Percentiles rank a stretch among this genome's conserved stretches.
Evolutionary conservation across 2,888 invertebrate genomes (phyloP).

Genomic region (Chymomyza amoena): DNA sequence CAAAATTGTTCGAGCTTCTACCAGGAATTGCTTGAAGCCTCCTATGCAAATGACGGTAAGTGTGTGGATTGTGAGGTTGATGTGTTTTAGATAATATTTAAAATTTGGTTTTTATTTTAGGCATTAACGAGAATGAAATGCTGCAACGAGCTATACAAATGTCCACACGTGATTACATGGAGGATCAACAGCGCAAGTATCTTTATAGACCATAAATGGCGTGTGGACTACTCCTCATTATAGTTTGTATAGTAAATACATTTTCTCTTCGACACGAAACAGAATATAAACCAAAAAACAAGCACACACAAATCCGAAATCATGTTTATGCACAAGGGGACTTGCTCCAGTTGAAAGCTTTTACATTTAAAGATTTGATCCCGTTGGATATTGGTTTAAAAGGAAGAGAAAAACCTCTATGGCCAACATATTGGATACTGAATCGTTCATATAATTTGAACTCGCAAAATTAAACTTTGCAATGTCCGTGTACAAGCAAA

Average conservation of each 20-base stretch:
- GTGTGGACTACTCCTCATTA: neutral
- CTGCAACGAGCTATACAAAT: conserved; percentile 78
- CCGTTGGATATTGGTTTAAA: neutral
- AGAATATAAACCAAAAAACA: conserved; percentile 36
- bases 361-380: neutral
- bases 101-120: conserved; percentile 20
- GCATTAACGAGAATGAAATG: conserved; percentile 77
- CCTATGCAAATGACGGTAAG: conserved; percentile 77
- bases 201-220: conserved; percentile 68
- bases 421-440: no score
- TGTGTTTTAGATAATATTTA: neutral
- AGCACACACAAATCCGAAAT: neutral
- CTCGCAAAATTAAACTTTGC: conserved; percentile 1
- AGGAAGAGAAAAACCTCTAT: no score
- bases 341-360: neutral
- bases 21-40: conserved; percentile 78
- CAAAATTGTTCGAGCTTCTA: conserved; percentile 75
- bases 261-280: conserved; percentile 53
- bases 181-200: conserved; percentile 77
- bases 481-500: conserved; percentile 19
- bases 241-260: conserved; percentile 60
- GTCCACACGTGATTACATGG: conserved; percentile 78
- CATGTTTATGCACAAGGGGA: neutral
- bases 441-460: no score
- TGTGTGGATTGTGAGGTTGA: neutral